Conservation (phyloP, 1,140 invertebrate species). For the Drosophila jambulina region DNA sequence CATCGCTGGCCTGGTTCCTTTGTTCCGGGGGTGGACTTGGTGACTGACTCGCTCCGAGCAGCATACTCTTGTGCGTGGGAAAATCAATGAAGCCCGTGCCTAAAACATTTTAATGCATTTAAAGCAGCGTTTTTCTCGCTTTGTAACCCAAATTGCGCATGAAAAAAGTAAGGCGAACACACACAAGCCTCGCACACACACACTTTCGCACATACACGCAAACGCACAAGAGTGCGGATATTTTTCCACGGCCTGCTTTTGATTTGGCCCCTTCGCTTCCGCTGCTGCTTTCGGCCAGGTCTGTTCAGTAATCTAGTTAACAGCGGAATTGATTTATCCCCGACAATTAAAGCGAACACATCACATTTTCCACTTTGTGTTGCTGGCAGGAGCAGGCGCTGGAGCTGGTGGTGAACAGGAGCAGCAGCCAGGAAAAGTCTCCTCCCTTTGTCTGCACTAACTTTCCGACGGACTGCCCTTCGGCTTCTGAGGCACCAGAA, state of each 20-base stretch:
- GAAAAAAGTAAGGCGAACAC: slow-evolving; percentile 75
- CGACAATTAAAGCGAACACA: slow-evolving; percentile 37
- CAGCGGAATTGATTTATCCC: slow-evolving; percentile 37
- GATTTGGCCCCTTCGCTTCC: slow-evolving; percentile 36
- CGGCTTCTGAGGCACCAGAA: slow-evolving; percentile 68
- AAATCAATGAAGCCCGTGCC: slow-evolving; percentile 72
- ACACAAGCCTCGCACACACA: slow-evolving; percentile 38
- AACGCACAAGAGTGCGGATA: slow-evolving; percentile 39
- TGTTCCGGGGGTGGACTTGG: slow-evolving; percentile 29
- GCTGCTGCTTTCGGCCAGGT: slow-evolving; percentile 2
- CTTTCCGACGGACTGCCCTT: slow-evolving; percentile 67
- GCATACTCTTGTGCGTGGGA: slow-evolving; percentile 75
- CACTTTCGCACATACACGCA: slow-evolving; percentile 31
- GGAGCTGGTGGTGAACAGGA: slow-evolving; percentile 11
- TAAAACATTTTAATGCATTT: slow-evolving; percentile 76
- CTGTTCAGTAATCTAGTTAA: slow-evolving; percentile 39
- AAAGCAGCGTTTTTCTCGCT: slow-evolving; percentile 72
- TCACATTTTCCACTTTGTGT: slow-evolving; percentile 38
- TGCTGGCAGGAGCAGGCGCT: slow-evolving; percentile 24
- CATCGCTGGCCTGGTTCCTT: slow-evolving; percentile 43
- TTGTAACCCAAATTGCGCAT: slow-evolving; percentile 82
- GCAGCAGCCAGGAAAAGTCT: slow-evolving; percentile 36
- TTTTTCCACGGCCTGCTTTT: slow-evolving; percentile 52
- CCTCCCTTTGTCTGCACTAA: slow-evolving; percentile 48
- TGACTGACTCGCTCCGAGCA: slow-evolving; percentile 34